phyloP scores from a whole-genome alignment of 2,888 invertebrate species.

The Philaethria dido region DNA sequence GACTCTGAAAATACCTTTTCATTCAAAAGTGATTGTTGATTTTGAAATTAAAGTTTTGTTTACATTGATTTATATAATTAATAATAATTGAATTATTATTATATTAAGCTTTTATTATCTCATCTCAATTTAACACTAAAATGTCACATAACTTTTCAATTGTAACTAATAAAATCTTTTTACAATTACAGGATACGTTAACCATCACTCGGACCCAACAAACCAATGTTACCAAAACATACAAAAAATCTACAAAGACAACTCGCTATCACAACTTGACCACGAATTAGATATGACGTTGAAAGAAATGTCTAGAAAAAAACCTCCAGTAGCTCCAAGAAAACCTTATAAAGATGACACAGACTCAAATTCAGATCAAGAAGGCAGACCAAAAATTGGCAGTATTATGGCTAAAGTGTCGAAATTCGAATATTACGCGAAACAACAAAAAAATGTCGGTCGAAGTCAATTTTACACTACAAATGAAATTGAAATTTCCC shows the following conservation, averaged over 20 bases:
- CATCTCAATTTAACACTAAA: too few relatives aligned
- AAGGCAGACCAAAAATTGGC: conserved; percentile 69
- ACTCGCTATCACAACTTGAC: conserved; percentile 66
- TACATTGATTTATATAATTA: too few relatives aligned
- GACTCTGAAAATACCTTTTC: too few relatives aligned
- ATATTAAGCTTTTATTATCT: too few relatives aligned
- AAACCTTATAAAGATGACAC: conserved; percentile 82
- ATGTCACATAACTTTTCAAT: too few relatives aligned
- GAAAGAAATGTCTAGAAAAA: conserved; percentile 81
- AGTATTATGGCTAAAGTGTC: conserved; percentile 90
- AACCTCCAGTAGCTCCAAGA: conserved; percentile 86
- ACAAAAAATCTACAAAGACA: conserved; percentile 70
- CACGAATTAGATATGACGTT: conserved; percentile 76
- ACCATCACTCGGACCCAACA: conserved; percentile 57
- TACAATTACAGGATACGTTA: conserved; percentile 62
- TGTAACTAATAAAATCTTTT: not conserved
- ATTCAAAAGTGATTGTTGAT: too few relatives aligned
- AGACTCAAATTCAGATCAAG: conserved; percentile 79
- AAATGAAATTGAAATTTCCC: conserved; percentile 81
- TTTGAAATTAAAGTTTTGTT: too few relatives aligned
- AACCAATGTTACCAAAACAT: conserved; percentile 68
- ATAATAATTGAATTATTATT: too few relatives aligned
- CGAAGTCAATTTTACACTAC: conserved; percentile 74
- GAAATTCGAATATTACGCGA: conserved; percentile 91
- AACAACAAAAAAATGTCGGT: conserved; percentile 82